Conservation (phyloP, 2,888 invertebrate genomes). For the Sepioteuthis lessoniana region DNA sequence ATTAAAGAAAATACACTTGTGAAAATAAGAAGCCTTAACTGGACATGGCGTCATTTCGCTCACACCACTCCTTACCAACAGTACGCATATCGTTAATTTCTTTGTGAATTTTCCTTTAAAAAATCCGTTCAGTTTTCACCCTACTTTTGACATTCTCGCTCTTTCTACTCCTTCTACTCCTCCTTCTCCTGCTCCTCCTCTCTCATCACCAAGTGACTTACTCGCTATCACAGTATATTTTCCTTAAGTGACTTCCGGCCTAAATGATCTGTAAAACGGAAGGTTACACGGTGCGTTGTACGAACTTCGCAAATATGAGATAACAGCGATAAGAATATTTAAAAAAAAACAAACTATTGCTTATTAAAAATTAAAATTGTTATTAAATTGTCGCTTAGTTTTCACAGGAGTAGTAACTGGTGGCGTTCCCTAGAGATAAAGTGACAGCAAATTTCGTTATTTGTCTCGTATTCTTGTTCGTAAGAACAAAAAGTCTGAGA, state of each 20-base stretch:
- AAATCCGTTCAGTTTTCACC: neutral
- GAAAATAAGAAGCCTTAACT: neutral
- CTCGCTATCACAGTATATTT: neutral
- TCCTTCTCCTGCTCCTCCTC: neutral
- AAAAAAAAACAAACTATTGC: no score
- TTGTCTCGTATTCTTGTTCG: no score
- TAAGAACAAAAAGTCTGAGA: no score
- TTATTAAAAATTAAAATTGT: no score
- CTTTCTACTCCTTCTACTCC: neutral
- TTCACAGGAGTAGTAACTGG: no score
- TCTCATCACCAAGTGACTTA: neutral
- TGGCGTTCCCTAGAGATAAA: no score
- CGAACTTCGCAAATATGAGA: neutral
- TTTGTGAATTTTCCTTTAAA: neutral
- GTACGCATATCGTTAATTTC: neutral
- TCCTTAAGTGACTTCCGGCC: slow-evolving; percentile 13
- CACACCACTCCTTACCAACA: neutral
- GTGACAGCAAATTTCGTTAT: no score
- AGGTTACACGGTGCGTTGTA: neutral
- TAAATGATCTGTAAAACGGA: neutral
- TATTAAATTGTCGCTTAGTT: no score
- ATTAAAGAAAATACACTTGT: slow-evolving; percentile 33
- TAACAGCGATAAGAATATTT: no score
- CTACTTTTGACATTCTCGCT: neutral
- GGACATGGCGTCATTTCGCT: neutral